Conservation (phyloP, 2,888 invertebrate genomes). For the Phengaris alcon region DNA sequence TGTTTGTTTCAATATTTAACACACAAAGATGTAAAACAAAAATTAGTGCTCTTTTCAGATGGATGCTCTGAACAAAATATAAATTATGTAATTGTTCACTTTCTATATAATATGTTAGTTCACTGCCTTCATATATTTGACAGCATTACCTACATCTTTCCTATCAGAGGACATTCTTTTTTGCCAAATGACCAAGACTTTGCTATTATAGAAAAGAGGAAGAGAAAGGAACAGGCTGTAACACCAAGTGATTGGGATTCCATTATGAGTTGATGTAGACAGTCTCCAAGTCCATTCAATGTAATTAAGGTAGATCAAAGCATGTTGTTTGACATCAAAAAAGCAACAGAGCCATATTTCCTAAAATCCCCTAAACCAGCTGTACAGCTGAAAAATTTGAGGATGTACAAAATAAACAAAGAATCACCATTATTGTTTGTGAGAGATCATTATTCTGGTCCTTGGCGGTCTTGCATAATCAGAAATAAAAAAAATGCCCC, state of each 20-base stretch:
- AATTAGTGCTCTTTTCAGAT: slow-evolving; percentile 28
- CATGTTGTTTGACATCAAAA: slow-evolving; percentile 28
- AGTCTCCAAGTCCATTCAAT: slow-evolving; percentile 19
- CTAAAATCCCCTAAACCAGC: slow-evolving; percentile 30
- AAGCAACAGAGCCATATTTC: slow-evolving; percentile 29
- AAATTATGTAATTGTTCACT: slow-evolving; percentile 23
- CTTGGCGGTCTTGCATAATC: slow-evolving; percentile 5
- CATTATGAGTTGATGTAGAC: slow-evolving; percentile 26
- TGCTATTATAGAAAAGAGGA: slow-evolving; percentile 23
- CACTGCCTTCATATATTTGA: slow-evolving; percentile 9
- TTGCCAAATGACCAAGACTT: slow-evolving; percentile 32
- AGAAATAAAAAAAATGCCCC: background rate
- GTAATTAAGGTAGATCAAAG: slow-evolving; percentile 25
- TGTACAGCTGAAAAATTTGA: slow-evolving; percentile 17
- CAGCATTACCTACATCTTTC: slow-evolving; percentile 19
- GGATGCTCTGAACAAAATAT: slow-evolving; percentile 31
- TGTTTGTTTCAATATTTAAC: slow-evolving; percentile 27
- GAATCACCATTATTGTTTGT: slow-evolving; percentile 13
- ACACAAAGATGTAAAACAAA: background rate
- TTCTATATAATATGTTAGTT: slow-evolving; percentile 12
- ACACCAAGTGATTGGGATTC: slow-evolving; percentile 30
- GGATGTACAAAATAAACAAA: slow-evolving; percentile 19
- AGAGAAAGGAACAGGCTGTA: slow-evolving; percentile 28
- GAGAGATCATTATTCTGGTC: background rate
- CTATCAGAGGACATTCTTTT: slow-evolving; percentile 26